Evolutionary conservation across 2,797 vertebrate species (phyloP).

Genomic region (Tinamus major): DNA sequence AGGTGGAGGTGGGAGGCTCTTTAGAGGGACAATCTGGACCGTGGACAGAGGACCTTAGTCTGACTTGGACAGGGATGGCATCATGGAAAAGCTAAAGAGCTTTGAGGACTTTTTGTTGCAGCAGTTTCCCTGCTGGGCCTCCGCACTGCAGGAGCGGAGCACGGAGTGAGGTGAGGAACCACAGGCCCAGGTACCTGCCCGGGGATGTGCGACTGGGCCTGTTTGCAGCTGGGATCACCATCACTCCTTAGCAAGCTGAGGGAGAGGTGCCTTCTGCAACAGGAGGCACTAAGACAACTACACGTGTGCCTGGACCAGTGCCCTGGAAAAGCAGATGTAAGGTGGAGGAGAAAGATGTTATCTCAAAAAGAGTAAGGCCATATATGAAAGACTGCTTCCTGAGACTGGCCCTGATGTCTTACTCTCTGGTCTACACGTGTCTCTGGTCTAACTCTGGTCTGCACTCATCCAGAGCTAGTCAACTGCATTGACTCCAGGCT

Average conservation of each 20-base stretch:
- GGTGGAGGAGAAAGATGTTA: background rate
- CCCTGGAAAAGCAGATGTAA: background rate
- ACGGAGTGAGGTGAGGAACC: rapidly evolving
- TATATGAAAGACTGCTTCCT: background rate
- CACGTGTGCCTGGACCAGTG: background rate
- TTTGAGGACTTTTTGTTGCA: background rate
- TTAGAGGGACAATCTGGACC: rapidly evolving
- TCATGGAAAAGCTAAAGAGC: background rate
- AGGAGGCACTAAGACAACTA: background rate
- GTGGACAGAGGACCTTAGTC: background rate
- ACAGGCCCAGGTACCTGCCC: rapidly evolving
- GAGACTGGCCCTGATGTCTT: background rate
- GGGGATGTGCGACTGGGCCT: background rate
- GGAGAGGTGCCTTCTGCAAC: background rate
- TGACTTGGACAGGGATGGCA: background rate
- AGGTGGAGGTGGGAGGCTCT: background rate
- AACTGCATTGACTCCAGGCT: background rate
- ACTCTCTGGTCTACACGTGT: background rate
- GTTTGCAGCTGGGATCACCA: background rate
- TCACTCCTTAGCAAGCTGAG: background rate
- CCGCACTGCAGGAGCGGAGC: background rate
- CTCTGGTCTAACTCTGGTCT: background rate
- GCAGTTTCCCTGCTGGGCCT: background rate
- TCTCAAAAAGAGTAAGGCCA: background rate
- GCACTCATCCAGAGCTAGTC: background rate